phyloP scores from a whole-genome alignment of 2,797 vertebrate species.

The Dromococcyx pavoninus region DNA sequence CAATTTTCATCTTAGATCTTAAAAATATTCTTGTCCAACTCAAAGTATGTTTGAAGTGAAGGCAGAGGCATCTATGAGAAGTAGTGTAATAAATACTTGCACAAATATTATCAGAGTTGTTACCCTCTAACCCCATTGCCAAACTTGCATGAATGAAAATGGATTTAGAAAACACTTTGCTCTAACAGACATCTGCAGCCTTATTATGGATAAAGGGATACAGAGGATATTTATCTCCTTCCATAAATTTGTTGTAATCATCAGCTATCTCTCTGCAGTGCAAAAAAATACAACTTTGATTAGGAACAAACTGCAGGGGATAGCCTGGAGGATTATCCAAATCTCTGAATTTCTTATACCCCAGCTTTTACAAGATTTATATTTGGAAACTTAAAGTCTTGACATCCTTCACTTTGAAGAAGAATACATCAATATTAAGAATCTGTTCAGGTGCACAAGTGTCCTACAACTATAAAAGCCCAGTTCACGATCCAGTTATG shows the following conservation, averaged over 20 bases:
- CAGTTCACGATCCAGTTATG: accelerated
- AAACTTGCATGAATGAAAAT: background rate
- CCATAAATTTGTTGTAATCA: background rate
- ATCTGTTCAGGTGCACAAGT: background rate
- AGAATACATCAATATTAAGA: background rate
- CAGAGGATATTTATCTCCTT: background rate
- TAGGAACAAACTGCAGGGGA: background rate
- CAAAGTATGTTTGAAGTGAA: background rate
- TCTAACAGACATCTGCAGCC: background rate
- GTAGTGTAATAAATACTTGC: background rate
- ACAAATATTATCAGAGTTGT: background rate
- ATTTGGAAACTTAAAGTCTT: background rate
- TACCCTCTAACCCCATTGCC: background rate
- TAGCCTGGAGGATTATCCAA: background rate
- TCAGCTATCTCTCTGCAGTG: background rate
- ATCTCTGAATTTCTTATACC: background rate
- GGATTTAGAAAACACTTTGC: background rate
- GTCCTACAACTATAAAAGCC: background rate
- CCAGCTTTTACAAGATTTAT: background rate
- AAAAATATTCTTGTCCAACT: background rate
- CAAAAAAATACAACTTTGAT: background rate
- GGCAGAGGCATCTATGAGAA: background rate
- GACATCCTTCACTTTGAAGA: background rate
- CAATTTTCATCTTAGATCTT: background rate
- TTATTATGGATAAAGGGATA: background rate